Evolutionary conservation across 2,888 invertebrate species (phyloP).

Genomic region (Megamerina dolium): DNA sequence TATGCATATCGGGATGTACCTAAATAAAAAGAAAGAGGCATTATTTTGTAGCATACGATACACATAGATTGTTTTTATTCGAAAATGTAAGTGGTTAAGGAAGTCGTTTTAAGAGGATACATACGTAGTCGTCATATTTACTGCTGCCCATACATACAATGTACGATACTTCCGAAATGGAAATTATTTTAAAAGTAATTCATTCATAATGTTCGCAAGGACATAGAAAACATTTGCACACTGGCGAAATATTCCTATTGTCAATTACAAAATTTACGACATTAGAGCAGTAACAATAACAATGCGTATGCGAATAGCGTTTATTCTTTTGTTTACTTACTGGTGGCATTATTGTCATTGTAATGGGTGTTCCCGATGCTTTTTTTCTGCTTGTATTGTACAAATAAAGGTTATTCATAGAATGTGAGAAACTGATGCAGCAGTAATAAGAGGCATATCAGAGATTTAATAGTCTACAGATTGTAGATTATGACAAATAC

Average conservation of each 20-base stretch:
- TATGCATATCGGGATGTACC: not conserved
- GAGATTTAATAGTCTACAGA: too few species aligned
- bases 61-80: too few species aligned
- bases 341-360: not conserved
- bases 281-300: not conserved
- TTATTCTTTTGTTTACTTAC: slow-evolving; percentile 1
- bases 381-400: not conserved
- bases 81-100: too few species aligned
- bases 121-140: too few species aligned
- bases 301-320: not conserved
- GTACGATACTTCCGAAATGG: too few species aligned
- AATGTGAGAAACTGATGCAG: too few species aligned
- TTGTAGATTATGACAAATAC: too few species aligned
- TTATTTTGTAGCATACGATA: slow-evolving; percentile 6
- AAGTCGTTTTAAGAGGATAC: too few species aligned
- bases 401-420: too few species aligned
- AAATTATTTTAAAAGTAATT: not conserved
- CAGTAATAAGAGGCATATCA: too few species aligned
- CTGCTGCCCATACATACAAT: too few species aligned
- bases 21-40: not conserved
- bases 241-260: slow-evolving; percentile 8
- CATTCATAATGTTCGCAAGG: slow-evolving; percentile 5
- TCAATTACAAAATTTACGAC: slow-evolving; percentile 2
- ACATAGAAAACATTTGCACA: too few species aligned
- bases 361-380: slow-evolving; percentile 3